A percentile compares a stretch with the other conserved stretches of the same genome.
These are phyloP conservation scores for chimpanzee (Pan troglodytes) DNA, from an alignment of 2,113 vertebrate genomes.

Conservation along the genomic window NHGRI_mPanTro3-v2.1_pri NC_086015.1:196046501-196047000, in stretches of 20 bases:
- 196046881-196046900: not conserved
- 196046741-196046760: not conserved
- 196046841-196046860: not conserved
- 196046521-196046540: not conserved
- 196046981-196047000: not conserved
- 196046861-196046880: not conserved
- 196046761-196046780: not conserved
- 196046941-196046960: not conserved
- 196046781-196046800: not conserved
- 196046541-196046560: not conserved
- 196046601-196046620: not conserved
- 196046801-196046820: not conserved
- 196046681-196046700: not conserved
- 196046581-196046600: not conserved
- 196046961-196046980: not conserved
- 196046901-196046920: not conserved
- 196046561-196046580: not conserved
- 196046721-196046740: not conserved
- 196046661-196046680: rapidly evolving
- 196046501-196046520: not conserved
- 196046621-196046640: not conserved
- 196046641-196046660: not conserved
- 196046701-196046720: too few relatives aligned
- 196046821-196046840: not conserved
- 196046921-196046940: not conserved